Evolutionary conservation across 1,140 invertebrate genomes (phyloP), one percentile per base, ranked within the genome.

Genomic region (Zaprionus lachaisei): DNA sequence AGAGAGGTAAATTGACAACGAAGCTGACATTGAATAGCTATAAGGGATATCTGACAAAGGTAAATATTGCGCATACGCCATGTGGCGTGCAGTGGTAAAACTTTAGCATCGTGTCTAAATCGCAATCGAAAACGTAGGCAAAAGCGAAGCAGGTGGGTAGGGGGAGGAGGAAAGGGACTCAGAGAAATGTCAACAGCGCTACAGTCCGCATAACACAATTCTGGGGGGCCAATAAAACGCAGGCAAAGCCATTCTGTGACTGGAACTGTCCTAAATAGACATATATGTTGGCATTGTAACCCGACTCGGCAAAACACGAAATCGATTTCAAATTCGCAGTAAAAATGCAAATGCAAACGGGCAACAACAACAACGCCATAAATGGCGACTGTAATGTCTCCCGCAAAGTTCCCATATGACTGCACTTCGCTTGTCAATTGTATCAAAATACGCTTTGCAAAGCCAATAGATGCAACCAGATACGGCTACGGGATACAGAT

Each of bases 311-410:
- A 41, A 55, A 51, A 65, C 65, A 75, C 67, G 61, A 65, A 80
- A 80, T 87, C 77, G 70, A 89, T 89, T 87, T 80, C n/a, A 31
- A 79, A 71, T 69, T 80, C 87, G 70, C 63, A 80, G 51, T 69
- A 83, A 87, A 85, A 86, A 86, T 86, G 83, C 83, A 86, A 86
- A 87, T 87, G 47, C 28, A 51, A 68, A 62, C 47, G 37, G 20
- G 28, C 47, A 63, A 54, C 17, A 69, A 38, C 41, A 56, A 56
- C 41, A 63, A 51, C 17, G 17, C 15, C 41, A 47, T n/a, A 7
- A 51, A 22, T 24, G 17, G 22, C 4, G 14, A 51, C 47, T 14
- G 12, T 51, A 9, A 51, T 51, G 47, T 24, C 22, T 31, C 31
- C 47, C 20, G 31, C 20, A 57, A 81, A 81, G 81, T 81, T 83